Evolutionary conservation across 2,113 vertebrate genomes (phyloP), one percentile per base, ranked within the genome.

Genomic region (Ageneiosus marmoratus): DNA sequence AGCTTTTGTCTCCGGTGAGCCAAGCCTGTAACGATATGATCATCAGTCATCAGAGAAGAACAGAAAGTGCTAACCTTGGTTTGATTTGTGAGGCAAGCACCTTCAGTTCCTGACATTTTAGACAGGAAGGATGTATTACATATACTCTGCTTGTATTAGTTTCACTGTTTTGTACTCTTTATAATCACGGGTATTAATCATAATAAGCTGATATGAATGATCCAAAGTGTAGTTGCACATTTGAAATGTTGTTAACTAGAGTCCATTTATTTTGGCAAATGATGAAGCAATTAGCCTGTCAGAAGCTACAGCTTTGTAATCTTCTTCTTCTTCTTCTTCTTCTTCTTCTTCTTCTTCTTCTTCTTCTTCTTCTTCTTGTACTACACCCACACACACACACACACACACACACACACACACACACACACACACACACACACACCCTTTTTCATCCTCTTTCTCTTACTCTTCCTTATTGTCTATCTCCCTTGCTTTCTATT

Each of bases 171-270:
- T 41, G 20, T 55, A 48, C 29, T 34, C 22, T 41, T 55, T 80
- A 41, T 16, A 80, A 55, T 41, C 51, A 53, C 16, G 24, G 20
- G 18, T 46, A 56, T 81, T 60, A 73, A 48, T 80, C 2, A 80
- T 67, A 53, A 65, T 80, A 34, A 53, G 46, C 29, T 9, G 48
- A 34, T 69, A 9, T 51, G 10, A 65, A 41, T 79, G 58, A 65
- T 50, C 44, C 22, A 20, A 65, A 20, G 65, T 48, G 11, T 51
- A 50, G 18, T 15, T 51, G 77, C 29, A 65, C 77, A 65, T 34
- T 48, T 79, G 18, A 79, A 78, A 79, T 15, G 32, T 62, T 6
- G 0, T 32, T 4, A 63, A 63, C 24, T 10, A n/a, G 1, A 53
- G 2, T 22, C 12, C 9, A 51, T 65, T 80, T 69, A 24, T 53